Base-by-base conservation (phyloP, 1,140 invertebrate species). In the Anagrus nilaparvatae region DNA sequence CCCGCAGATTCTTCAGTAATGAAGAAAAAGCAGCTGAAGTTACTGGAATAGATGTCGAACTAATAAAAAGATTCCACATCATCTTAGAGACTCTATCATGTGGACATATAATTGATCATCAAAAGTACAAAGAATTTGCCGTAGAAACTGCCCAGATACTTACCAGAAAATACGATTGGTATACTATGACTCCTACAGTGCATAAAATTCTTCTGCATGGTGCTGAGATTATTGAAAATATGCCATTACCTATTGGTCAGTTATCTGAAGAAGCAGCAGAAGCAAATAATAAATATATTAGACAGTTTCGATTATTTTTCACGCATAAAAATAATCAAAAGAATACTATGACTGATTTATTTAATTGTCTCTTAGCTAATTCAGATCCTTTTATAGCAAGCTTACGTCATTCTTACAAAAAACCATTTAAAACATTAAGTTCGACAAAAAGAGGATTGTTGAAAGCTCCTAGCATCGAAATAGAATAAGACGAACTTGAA, bases 191-290 rank as follows among this genome's bases (percentile, higher is more conserved):
- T 18, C 42, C 43, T 14, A 43, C 39, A 5, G 34, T 59, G 8
- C 59, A 61, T 46, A 59, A 56, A 44, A 43, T 59, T 31, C 37
- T 61, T 19, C 50, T 58, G 40, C 54, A 56, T 42, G 50, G 56
- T 17, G 24, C 42, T 23, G 37, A 53, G 38, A 59, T 58, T 35
- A 47, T 59, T 30, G 38, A 49, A 33, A 36, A 20, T 19, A 20
- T 41, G 13, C 30, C 55, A 48, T 45, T 60, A 47, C 28, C 65
- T 54, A 60, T 64, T 27, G 61, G 55, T 48, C 48, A 59, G 25
- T 40, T 61, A 12, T 56, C 55, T 14, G 55, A 64, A 54, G 50
- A 63, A 43, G 53, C 58, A 24, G 48, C 52, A 43, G 58, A 60
- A 34, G 45, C 59, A 24, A 7, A 47, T 7, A 56, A 61, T 46